Conservation (phyloP, 92 coral and sea anemone genomes). For the Nematostella vectensis region DNA sequence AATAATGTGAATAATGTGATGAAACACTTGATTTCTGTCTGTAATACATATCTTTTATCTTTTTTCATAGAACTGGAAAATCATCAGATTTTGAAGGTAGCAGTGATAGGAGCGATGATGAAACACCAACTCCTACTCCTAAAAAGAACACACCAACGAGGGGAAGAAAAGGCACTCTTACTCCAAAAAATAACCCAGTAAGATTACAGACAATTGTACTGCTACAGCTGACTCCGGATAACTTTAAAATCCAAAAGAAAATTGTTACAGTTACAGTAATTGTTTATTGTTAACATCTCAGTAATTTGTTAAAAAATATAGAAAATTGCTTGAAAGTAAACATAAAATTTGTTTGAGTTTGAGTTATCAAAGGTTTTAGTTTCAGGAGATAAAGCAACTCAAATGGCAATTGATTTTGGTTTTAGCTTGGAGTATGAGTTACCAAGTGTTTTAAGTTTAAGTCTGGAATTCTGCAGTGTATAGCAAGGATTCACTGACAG, state of each 20-base stretch:
- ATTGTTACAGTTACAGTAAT: neutral
- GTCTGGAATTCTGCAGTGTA: no score
- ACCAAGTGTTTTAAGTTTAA: no score
- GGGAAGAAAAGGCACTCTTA: slow-evolving; percentile 51
- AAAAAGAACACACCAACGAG: slow-evolving; percentile 5
- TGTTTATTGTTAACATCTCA: neutral
- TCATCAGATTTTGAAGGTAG: slow-evolving; percentile 4
- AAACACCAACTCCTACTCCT: slow-evolving; percentile 1
- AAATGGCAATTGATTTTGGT: no score
- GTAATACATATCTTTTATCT: no score
- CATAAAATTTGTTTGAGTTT: no score
- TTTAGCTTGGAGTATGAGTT: no score
- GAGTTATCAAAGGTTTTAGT: no score
- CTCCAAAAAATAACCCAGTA: slow-evolving; percentile 40
- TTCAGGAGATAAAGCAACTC: no score
- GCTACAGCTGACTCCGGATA: neutral
- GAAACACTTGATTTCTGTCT: neutral
- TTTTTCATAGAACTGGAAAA: neutral
- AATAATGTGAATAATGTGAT: neutral
- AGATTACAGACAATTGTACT: neutral
- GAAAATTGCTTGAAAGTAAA: neutral
- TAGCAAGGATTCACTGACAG: no score
- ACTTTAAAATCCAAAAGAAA: neutral
- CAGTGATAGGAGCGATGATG: neutral
- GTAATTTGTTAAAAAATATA: neutral